Percentiles rank a stretch among this genome's conserved stretches.
Conservation (phyloP, 2,797 vertebrate species). For the Momotus momota region DNA sequence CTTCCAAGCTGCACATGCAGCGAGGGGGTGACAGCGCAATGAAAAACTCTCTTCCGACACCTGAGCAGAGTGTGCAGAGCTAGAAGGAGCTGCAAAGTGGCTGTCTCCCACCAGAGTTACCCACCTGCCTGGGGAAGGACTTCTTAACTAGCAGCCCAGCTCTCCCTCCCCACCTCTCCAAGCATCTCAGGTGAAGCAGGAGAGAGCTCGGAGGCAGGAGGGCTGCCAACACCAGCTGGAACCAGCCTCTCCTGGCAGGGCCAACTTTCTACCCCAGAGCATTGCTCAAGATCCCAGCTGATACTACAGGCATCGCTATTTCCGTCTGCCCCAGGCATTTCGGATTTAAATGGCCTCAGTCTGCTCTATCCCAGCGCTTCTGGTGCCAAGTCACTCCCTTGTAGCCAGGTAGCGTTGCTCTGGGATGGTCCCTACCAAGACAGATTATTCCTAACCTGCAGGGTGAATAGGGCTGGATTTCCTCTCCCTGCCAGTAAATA, state of each 20-base stretch:
- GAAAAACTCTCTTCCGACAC: not conserved
- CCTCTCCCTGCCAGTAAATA: not conserved
- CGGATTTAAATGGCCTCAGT: not conserved
- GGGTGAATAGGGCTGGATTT: not conserved
- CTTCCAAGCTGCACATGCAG: not conserved
- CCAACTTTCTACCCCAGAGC: not conserved
- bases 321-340: not conserved
- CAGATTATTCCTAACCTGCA: not conserved
- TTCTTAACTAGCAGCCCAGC: not conserved
- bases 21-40: rapidly evolving
- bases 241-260: not conserved
- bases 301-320: not conserved
- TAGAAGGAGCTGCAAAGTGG: not conserved
- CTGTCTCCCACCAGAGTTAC: not conserved
- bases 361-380: not conserved
- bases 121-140: not conserved
- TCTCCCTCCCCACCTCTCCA: not conserved
- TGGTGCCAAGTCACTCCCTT: not conserved
- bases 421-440: not conserved
- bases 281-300: not conserved
- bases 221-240: conserved; percentile 14
- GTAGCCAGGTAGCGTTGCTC: rapidly evolving
- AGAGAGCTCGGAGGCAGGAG: not conserved
- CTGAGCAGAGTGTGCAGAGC: not conserved
- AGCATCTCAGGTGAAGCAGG: not conserved